These are phyloP conservation scores for Eurystomus glaucurus DNA, from an alignment of 2,797 vertebrate genomes.

Conservation along the genomic window DNA sequence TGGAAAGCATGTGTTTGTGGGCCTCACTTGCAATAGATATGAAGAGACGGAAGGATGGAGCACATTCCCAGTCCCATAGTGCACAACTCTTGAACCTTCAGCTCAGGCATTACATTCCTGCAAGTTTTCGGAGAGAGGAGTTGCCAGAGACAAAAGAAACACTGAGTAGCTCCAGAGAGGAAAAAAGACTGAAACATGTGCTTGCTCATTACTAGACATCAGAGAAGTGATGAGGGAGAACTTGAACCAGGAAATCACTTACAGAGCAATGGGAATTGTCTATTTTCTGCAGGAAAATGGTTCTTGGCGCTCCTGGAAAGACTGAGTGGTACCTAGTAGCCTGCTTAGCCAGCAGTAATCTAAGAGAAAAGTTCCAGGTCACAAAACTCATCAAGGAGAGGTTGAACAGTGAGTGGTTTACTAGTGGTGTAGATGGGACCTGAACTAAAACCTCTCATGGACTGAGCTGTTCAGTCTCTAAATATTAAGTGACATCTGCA, in stretches of 20 bases:
- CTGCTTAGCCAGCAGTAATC: background rate
- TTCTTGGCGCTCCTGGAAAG: background rate
- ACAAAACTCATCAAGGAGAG: background rate
- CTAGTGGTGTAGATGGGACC: background rate
- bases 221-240: background rate
- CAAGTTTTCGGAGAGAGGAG: background rate
- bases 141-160: background rate
- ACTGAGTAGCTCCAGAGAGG: background rate
- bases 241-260: background rate
- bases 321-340: fast-evolving
- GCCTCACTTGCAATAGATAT: background rate
- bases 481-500: background rate
- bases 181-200: background rate
- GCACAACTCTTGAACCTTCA: background rate
- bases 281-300: background rate
- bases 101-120: background rate
- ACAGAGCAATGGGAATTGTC: background rate
- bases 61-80: fast-evolving
- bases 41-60: background rate
- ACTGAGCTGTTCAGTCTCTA: background rate
- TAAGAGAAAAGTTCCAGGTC: background rate
- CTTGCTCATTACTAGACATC: background rate
- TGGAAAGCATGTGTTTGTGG: background rate
- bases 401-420: background rate
- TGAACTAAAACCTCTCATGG: background rate